A percentile compares a stretch with the other conserved stretches of the same genome.
phyloP scores from a whole-genome alignment of 2,797 vertebrate species.

The Rallus crepitans region DNA sequence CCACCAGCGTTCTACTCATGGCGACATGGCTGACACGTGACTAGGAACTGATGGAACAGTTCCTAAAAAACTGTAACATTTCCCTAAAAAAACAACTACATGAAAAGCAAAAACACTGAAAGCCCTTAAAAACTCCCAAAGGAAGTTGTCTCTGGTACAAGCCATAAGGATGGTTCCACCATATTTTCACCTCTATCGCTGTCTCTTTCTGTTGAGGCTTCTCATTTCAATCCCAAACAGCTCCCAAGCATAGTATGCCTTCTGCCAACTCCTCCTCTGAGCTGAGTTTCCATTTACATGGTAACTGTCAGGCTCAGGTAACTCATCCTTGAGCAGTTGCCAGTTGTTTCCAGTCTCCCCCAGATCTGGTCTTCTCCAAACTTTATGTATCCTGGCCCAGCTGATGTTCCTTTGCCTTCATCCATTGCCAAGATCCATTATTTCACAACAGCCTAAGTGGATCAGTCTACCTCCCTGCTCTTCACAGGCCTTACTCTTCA shows the following conservation, averaged over 20 bases:
- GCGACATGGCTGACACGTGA: no score
- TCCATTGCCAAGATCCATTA: background rate
- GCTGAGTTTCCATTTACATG: background rate
- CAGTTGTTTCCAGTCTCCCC: background rate
- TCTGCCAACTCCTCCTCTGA: no score
- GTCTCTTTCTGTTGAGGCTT: background rate
- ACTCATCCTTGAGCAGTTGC: background rate
- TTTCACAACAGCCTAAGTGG: background rate
- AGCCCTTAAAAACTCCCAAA: no score
- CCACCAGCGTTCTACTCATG: accelerated
- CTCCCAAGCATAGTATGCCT: background rate
- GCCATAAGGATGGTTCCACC: background rate
- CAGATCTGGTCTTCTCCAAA: background rate
- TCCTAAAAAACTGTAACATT: background rate
- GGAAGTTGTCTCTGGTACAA: background rate
- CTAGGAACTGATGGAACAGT: no score
- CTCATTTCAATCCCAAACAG: background rate
- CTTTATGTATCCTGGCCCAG: background rate
- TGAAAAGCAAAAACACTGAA: background rate
- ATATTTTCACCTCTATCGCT: background rate
- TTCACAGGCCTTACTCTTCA: background rate
- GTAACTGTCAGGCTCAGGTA: background rate
- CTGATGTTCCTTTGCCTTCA: background rate
- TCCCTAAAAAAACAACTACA: background rate
- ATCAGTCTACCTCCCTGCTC: background rate